A percentile compares a stretch with the other conserved stretches of the same genome.
Conservation (phyloP, 2,888 invertebrate species). For the Zele albiditarsus region DNA sequence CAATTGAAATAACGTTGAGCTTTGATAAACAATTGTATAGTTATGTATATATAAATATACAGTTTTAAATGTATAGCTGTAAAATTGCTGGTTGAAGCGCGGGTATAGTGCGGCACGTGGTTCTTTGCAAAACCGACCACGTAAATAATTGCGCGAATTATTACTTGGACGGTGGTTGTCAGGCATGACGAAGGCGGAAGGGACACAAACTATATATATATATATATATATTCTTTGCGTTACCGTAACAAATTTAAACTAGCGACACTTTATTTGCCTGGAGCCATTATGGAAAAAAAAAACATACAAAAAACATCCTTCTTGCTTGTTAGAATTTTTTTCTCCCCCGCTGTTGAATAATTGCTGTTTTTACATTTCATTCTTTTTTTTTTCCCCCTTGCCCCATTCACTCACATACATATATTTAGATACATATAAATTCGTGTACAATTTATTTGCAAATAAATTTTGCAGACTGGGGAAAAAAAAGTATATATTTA, state of each 20-base stretch:
- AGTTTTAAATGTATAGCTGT: not conserved
- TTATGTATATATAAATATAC: too few relatives aligned
- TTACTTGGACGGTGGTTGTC: conserved; percentile 6
- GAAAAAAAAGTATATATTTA: not conserved
- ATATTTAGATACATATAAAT: not conserved
- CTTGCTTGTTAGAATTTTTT: conserved; percentile 6
- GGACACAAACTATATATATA: not conserved
- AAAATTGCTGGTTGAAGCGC: not conserved
- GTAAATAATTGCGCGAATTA: conserved; percentile 24
- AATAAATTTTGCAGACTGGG: not conserved
- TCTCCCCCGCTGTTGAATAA: conserved; percentile 12
- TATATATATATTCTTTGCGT: not conserved
- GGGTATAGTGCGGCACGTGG: not conserved
- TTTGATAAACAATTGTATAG: too few relatives aligned
- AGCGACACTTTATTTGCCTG: conserved; percentile 44
- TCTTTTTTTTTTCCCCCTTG: not conserved
- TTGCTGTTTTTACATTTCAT: conserved; percentile 25
- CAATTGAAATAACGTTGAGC: too few relatives aligned
- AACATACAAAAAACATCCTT: conserved; percentile 13
- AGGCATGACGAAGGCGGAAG: not conserved
- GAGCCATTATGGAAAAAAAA: conserved; percentile 34
- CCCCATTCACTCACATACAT: not conserved
- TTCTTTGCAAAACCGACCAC: conserved; percentile 15
- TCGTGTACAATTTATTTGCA: not conserved
- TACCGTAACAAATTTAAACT: conserved; percentile 45